These are phyloP conservation scores for Buceros bicornis DNA, from an alignment of 2,797 vertebrate genomes.

Conservation along the genomic window DNA sequence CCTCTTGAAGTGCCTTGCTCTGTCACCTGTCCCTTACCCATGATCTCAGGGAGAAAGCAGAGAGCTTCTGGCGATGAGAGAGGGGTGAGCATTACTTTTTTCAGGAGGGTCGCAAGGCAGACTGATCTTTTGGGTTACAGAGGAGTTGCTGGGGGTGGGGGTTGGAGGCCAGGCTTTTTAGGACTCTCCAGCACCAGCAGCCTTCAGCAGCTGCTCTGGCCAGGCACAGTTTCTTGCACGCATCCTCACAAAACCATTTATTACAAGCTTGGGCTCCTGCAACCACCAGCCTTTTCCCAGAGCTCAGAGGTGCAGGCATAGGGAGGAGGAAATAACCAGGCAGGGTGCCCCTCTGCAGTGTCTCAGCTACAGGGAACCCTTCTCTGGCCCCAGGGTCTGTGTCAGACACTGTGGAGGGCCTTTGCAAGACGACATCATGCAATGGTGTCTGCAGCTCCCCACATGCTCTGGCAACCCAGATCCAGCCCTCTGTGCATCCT, in stretches of 20 bases:
- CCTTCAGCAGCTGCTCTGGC: neutral
- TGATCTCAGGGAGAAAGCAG: neutral
- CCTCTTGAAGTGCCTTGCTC: neutral
- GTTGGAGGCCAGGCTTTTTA: neutral
- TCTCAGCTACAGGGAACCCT: neutral
- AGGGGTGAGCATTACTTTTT: neutral
- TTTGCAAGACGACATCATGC: neutral
- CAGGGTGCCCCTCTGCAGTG: neutral
- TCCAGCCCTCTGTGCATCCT: neutral
- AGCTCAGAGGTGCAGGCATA: neutral
- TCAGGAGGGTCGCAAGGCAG: rapidly evolving
- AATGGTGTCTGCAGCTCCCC: neutral
- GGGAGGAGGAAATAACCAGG: neutral
- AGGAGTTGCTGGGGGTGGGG: rapidly evolving
- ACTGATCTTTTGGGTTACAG: rapidly evolving
- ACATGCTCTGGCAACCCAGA: rapidly evolving
- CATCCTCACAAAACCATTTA: neutral
- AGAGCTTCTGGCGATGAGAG: neutral
- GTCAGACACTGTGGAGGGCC: neutral
- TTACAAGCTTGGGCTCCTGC: neutral
- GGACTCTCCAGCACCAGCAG: neutral
- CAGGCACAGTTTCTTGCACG: neutral
- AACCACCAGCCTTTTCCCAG: neutral
- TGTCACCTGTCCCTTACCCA: neutral
- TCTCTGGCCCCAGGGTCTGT: neutral